phyloP scores from a whole-genome alignment of 2,888 invertebrate species.

The Eupeodes latifasciatus region DNA sequence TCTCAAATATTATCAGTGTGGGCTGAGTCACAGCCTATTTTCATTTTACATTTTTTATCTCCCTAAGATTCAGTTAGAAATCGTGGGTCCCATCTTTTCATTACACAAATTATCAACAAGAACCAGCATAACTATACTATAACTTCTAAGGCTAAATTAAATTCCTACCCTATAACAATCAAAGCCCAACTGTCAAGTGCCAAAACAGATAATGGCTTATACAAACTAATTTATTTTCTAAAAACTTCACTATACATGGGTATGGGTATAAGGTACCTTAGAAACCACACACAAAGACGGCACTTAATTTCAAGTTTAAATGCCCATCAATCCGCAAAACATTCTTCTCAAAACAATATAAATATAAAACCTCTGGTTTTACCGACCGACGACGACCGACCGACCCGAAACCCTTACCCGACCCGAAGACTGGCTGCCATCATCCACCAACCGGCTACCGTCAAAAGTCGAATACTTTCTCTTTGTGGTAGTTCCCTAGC shows the following conservation, averaged over 20 bases:
- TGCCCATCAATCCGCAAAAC: conserved; percentile 61
- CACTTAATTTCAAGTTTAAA: conserved; percentile 55
- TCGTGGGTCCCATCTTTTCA: too few relatives aligned
- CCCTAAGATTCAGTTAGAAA: too few relatives aligned
- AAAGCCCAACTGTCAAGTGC: conserved; percentile 33
- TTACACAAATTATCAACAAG: too few relatives aligned
- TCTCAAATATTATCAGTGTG: too few relatives aligned
- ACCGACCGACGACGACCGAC: not conserved
- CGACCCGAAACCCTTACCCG: not conserved
- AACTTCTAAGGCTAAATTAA: conserved; percentile 14
- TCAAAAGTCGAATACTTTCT: conserved; percentile 38
- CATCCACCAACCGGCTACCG: not conserved
- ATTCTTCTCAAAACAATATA: conserved; percentile 56
- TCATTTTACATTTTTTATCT: conserved; percentile 77
- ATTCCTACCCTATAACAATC: conserved; percentile 18
- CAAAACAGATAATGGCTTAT: conserved; percentile 41
- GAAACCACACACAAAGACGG: conserved; percentile 31
- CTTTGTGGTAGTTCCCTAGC: not conserved
- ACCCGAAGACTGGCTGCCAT: not conserved
- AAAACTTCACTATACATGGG: conserved; percentile 16
- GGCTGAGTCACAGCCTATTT: too few relatives aligned
- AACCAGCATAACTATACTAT: not conserved
- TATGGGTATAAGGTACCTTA: not conserved
- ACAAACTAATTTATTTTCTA: conserved; percentile 37
- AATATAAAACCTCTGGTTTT: conserved; percentile 30